A percentile compares a stretch with the other conserved stretches of the same genome.
Evolutionary conservation across 2,113 vertebrate genomes (phyloP).

Genomic region (Progne subis): DNA sequence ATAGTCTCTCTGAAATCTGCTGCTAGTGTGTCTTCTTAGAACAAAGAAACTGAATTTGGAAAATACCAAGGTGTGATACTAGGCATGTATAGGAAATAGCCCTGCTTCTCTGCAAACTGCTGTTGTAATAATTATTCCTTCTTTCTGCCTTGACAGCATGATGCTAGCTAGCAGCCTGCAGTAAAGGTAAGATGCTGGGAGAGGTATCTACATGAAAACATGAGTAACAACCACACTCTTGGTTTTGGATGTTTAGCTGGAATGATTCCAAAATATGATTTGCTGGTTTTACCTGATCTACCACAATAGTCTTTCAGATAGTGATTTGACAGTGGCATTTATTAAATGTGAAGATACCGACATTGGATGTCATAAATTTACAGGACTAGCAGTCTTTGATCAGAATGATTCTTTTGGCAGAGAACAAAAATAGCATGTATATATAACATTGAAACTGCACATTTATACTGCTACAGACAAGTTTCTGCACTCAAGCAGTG

Average conservation of each 20-base stretch:
- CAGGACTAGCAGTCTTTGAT: background rate
- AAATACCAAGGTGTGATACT: background rate
- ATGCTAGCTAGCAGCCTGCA: background rate
- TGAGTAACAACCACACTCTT: background rate
- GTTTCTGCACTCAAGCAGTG: background rate
- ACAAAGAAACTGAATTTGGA: background rate
- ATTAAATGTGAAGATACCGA: background rate
- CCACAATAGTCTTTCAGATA: background rate
- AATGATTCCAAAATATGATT: background rate
- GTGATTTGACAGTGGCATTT: background rate
- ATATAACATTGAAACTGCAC: background rate
- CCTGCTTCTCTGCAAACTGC: background rate
- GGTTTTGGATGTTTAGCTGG: background rate
- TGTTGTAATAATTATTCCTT: background rate
- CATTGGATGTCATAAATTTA: background rate
- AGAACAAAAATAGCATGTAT: background rate
- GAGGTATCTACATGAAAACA: background rate
- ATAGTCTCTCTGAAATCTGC: background rate
- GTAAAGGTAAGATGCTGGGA: background rate
- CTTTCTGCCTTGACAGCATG: background rate
- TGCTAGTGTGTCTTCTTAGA: background rate
- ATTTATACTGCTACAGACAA: background rate
- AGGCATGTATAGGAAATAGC: background rate
- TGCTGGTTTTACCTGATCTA: background rate
- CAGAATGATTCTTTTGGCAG: background rate